Evolutionary conservation across 2,797 vertebrate species (phyloP), one percentile per base, ranked within the genome.

Genomic region (Amazonetta brasiliensis): DNA sequence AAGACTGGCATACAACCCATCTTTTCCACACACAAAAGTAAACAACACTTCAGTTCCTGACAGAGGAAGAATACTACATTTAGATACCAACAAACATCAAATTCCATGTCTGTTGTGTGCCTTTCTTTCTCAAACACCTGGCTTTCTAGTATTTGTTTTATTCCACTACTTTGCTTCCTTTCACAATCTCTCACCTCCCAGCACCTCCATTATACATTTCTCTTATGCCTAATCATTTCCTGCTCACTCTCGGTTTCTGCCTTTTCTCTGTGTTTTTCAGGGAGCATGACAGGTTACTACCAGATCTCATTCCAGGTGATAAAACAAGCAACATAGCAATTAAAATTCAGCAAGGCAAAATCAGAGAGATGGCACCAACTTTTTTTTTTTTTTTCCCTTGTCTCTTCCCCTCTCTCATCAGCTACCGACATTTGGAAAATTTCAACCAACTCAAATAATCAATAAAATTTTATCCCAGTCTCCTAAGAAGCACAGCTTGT

Each of bases 281-380:
- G 37, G 63, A 94, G 31, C 5, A 7, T 41, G 63, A 80, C 76
- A 94, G 55, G 62, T 80, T 84, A 84, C 33, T 30, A 75, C 33
- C 58, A 80, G 41, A 54, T 28, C 26, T 46, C 77, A 39, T 82
- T 86, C 31, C 1, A 2, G n/a, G 35, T 59, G 52, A 92, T 37
- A 86, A 76, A 90, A 90, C 52, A 94, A 90, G 71, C 35, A 94
- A 90, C 63, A 88, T 0, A 28, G 69, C 46, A 88, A 92, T 95
- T 87, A 90, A 76, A 94, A 92, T 74, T 79, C 91, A 90, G 48
- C 30, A 76, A 78, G 46, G 48, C 37, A 76, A 84, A 90, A 90
- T 67, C 80, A 76, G 73, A 81, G 41, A 85, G 31, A 66, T 4
- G 19, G 13, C 2, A 1, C 0, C 48, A 52, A 81, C 35, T 31